Evolutionary conservation across 1,140 invertebrate species (phyloP).

Genomic region (Cepaea nemoralis): DNA sequence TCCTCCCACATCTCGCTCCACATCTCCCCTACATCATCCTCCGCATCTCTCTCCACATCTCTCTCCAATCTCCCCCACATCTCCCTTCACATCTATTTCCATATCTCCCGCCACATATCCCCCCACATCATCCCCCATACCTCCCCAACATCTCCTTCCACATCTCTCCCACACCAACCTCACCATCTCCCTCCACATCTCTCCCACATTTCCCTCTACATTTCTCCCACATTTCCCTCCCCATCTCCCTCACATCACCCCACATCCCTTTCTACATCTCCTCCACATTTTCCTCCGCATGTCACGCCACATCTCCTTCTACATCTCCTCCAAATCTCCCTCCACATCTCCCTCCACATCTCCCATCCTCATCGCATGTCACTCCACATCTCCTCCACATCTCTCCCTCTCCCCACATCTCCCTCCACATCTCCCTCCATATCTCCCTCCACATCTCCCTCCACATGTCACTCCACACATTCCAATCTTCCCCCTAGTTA

Average conservation of each 20-base stretch:
- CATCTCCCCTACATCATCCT: neutral
- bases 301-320: neutral
- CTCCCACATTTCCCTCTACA: neutral
- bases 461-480: no score
- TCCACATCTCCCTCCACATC: no score
- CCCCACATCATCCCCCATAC: neutral
- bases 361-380: neutral
- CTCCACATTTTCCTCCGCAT: neutral
- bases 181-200: no score
- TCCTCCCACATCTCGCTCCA: no score
- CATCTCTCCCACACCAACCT: slow-evolving; percentile 4
- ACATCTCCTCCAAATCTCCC: neutral
- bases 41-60: neutral
- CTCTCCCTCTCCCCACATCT: no score
- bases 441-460: no score
- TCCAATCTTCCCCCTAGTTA: no score
- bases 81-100: neutral
- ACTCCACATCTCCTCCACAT: neutral
- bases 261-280: neutral
- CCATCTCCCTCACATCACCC: neutral
- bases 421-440: no score
- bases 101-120: neutral
- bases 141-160: neutral
- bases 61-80: neutral
- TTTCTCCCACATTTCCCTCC: neutral